Percentiles rank a stretch among this genome's conserved stretches.
These are phyloP conservation scores for Lepidochitona cinerea DNA, from an alignment of 2,888 invertebrate species.

Conservation along the genomic window DNA sequence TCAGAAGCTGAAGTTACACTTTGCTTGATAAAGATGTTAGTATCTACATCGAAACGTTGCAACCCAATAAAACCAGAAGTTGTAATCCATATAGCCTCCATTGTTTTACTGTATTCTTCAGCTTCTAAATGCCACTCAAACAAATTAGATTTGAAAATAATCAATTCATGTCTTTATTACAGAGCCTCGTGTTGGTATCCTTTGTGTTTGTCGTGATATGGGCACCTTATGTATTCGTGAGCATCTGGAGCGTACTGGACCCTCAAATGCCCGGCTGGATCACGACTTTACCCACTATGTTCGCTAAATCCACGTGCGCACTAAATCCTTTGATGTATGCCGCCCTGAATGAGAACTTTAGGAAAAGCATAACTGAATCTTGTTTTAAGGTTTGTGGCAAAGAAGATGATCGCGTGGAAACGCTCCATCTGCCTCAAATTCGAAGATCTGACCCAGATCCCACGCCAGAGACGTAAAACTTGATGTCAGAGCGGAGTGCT, in stretches of 20 bases:
- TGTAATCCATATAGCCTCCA: no score
- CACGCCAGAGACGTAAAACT: no score
- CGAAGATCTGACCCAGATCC: no score
- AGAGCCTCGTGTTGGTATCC: conserved; percentile 33
- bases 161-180: background rate
- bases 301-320: conserved; percentile 49
- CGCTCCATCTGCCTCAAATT: no score
- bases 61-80: no score
- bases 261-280: conserved; percentile 39
- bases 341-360: conserved; percentile 57
- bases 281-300: conserved; percentile 52
- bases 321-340: conserved; percentile 61
- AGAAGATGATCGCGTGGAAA: no score
- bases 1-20: no score
- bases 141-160: background rate
- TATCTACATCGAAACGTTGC: no score
- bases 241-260: conserved; percentile 28
- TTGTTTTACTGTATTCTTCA: no score
- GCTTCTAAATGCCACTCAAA: conserved; percentile 6
- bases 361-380: conserved; percentile 38
- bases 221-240: conserved; percentile 37
- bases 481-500: no score
- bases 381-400: no score
- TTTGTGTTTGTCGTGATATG: conserved; percentile 31
- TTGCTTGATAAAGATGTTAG: no score